Conservation (phyloP, 2,888 invertebrate species). For the Cheilosia grossa region DNA sequence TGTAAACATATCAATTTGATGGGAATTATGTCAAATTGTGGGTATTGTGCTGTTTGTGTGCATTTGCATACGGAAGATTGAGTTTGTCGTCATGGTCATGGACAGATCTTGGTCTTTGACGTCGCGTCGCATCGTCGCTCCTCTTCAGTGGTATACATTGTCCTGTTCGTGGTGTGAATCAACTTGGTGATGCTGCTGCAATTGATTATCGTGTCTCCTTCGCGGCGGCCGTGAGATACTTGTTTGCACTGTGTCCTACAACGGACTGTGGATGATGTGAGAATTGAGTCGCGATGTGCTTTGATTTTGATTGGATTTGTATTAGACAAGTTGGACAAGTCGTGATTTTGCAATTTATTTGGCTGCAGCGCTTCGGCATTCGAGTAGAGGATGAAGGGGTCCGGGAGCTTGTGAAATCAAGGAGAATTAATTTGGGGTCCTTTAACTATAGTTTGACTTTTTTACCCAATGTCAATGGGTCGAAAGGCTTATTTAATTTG, state of each 20-base stretch:
- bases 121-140: not conserved
- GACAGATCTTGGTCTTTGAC: slow-evolving; percentile 30
- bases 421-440: too few species aligned
- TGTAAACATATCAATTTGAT: slow-evolving; percentile 74
- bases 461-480: too few species aligned
- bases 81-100: slow-evolving; percentile 68
- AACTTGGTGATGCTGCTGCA: slow-evolving; percentile 16
- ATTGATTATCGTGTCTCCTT: slow-evolving; percentile 39
- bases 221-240: slow-evolving; percentile 46
- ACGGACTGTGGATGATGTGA: not conserved
- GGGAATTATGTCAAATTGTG: slow-evolving; percentile 75
- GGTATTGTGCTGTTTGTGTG: slow-evolving; percentile 71
- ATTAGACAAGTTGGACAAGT: slow-evolving; percentile 18
- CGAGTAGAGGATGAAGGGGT: too few species aligned
- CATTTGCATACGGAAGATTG: slow-evolving; percentile 70
- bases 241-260: slow-evolving; percentile 12
- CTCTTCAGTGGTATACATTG: slow-evolving; percentile 17
- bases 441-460: too few species aligned
- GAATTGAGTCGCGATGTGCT: slow-evolving; percentile 2
- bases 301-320: slow-evolving; percentile 3
- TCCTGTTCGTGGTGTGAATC: slow-evolving; percentile 42
- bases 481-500: too few species aligned
- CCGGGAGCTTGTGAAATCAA: too few species aligned
- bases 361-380: too few species aligned
- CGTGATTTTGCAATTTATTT: slow-evolving; percentile 1